Conservation (phyloP, 2,888 invertebrate species). For the Temnothorax rugatulus region DNA sequence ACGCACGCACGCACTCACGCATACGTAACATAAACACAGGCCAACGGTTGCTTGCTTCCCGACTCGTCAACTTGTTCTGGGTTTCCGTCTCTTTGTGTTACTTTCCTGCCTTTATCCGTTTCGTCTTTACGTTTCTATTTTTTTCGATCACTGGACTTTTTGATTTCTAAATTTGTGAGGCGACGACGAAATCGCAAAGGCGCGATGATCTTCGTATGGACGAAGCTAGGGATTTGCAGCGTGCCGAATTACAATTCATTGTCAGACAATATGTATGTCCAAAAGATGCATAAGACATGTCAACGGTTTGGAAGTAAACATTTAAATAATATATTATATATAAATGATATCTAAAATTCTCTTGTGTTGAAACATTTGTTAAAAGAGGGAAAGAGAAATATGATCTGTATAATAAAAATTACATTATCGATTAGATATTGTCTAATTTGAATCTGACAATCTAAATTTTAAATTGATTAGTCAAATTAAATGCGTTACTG, state of each 20-base stretch:
- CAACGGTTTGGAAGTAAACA: not conserved
- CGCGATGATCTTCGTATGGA: not conserved
- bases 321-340: not conserved
- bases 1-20: constrained; percentile 33
- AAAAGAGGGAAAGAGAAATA: constrained; percentile 6
- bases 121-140: not conserved
- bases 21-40: constrained; percentile 33
- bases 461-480: constrained; percentile 1
- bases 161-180: constrained; percentile 50
- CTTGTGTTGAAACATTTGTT: not conserved
- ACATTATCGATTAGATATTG: not conserved
- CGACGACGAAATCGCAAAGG: not conserved
- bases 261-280: not conserved
- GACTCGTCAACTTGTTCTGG: constrained; percentile 40
- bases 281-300: not conserved
- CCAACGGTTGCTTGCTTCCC: constrained; percentile 17
- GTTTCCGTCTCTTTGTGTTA: not conserved
- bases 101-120: not conserved
- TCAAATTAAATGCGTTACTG: not conserved
- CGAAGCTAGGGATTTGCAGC: not conserved
- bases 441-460: not conserved
- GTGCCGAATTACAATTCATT: not conserved
- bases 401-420: not conserved
- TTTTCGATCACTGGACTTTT: constrained; percentile 8
- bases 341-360: not conserved